Conservation (phyloP, 1,140 invertebrate genomes). For the Tetramorium simillimum region DNA sequence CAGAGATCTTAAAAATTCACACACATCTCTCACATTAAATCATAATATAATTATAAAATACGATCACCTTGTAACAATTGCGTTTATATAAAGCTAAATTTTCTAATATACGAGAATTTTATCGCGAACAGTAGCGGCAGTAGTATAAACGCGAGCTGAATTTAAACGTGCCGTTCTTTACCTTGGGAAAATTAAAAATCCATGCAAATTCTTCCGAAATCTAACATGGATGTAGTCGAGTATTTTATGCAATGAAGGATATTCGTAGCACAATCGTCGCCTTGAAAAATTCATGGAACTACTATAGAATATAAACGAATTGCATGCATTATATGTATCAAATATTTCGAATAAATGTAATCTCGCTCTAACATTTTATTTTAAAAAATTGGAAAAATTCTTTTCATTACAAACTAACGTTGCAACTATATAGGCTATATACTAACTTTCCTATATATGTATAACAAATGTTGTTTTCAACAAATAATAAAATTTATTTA, state of each 20-base stretch:
- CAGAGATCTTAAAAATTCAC: background rate
- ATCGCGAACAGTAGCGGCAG: background rate
- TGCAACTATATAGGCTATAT: background rate
- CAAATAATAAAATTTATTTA: background rate
- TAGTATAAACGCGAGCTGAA: slow-evolving; percentile 30
- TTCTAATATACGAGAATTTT: slow-evolving; percentile 27
- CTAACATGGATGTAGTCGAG: background rate
- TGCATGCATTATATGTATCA: background rate
- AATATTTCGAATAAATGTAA: background rate
- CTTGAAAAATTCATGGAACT: slow-evolving; percentile 37
- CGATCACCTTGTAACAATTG: background rate
- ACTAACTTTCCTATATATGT: background rate
- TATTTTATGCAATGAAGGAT: background rate
- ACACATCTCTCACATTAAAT: background rate
- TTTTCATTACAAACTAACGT: background rate
- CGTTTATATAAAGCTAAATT: background rate
- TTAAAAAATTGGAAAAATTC: background rate
- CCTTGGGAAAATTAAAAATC: slow-evolving; percentile 9
- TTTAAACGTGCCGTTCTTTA: slow-evolving; percentile 24
- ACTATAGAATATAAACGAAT: background rate
- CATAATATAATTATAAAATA: background rate
- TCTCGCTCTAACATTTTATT: background rate
- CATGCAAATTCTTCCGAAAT: background rate
- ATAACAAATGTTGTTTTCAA: background rate
- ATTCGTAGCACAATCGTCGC: slow-evolving; percentile 20